phyloP scores from a whole-genome alignment of 2,113 vertebrate genomes.

The Pithys albifrons region DNA sequence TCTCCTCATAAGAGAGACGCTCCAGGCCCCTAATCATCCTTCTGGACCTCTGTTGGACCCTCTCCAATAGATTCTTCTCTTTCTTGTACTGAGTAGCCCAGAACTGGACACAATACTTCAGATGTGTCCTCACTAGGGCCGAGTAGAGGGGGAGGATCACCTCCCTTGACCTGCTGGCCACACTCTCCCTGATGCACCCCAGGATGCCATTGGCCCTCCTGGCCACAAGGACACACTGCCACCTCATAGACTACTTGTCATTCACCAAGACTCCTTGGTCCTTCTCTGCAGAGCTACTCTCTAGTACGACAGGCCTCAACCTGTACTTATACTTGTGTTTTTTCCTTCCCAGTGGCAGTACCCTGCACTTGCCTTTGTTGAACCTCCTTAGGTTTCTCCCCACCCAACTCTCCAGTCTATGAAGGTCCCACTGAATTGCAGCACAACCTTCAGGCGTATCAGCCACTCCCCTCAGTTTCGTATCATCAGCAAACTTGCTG shows the following conservation, averaged over 20 bases:
- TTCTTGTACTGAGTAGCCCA: neutral
- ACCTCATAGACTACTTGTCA: neutral
- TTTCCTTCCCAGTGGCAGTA: neutral
- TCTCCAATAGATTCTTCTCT: neutral
- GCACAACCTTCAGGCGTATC: neutral
- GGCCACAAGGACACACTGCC: neutral
- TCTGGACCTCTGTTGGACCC: neutral
- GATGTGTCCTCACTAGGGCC: neutral
- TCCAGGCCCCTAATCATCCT: neutral
- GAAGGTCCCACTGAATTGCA: neutral
- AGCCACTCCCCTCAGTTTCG: neutral
- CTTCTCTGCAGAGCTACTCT: neutral
- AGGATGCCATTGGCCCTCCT: neutral
- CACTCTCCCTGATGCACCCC: neutral
- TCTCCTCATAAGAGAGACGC: neutral
- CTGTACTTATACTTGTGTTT: neutral
- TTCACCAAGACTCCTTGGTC: neutral
- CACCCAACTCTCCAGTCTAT: neutral
- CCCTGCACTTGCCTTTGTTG: neutral
- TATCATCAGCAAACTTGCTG: neutral
- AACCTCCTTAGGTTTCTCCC: neutral
- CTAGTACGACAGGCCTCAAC: neutral
- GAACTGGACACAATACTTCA: neutral
- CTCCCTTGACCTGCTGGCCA: neutral
- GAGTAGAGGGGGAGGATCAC: neutral